A percentile compares a stretch with the other conserved stretches of the same genome.
Conservation (phyloP, 2,888 invertebrate genomes). For the Cecidostiba fungosa region DNA sequence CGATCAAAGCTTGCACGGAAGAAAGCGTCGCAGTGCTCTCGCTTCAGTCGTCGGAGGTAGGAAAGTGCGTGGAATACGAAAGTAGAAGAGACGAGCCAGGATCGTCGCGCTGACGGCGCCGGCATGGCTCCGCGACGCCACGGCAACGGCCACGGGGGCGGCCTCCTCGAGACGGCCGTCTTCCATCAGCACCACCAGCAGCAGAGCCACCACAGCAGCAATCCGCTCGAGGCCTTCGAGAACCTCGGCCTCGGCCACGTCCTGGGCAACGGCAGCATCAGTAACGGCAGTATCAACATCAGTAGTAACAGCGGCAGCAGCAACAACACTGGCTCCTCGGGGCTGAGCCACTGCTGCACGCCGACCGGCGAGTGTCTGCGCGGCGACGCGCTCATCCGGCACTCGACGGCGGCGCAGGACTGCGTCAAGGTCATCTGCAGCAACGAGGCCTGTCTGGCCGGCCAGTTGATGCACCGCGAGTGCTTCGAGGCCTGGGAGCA, state of each 20-base stretch:
- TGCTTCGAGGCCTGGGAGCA: slow-evolving; percentile 98
- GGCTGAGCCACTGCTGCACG: slow-evolving; percentile 88
- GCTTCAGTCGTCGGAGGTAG: not conserved
- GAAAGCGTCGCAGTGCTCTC: too few species aligned
- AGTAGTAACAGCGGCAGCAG: not conserved
- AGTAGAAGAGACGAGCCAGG: not conserved
- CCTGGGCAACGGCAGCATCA: not conserved
- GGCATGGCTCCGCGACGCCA: slow-evolving; percentile 78
- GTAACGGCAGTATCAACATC: slow-evolving; percentile 8
- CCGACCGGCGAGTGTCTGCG: slow-evolving; percentile 91
- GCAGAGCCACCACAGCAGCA: not conserved
- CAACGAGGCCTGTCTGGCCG: slow-evolving; percentile 94
- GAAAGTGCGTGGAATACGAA: slow-evolving; percentile 11
- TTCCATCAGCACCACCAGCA: slow-evolving; percentile 26
- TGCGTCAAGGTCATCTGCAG: slow-evolving; percentile 95
- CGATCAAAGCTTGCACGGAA: too few species aligned
- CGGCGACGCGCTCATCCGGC: slow-evolving; percentile 83
- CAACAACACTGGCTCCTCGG: slow-evolving; percentile 65
- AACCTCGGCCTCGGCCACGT: slow-evolving; percentile 67
- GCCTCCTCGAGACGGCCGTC: slow-evolving; percentile 56
- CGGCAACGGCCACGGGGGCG: slow-evolving; percentile 67
- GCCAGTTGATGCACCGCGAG: slow-evolving; percentile 97
- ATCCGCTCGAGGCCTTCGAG: slow-evolving; percentile 69
- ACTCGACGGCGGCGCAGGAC: slow-evolving; percentile 86
- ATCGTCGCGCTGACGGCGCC: not conserved